phyloP scores from a whole-genome alignment of 2,797 vertebrate genomes.

The Atherinosoma microstoma region DNA sequence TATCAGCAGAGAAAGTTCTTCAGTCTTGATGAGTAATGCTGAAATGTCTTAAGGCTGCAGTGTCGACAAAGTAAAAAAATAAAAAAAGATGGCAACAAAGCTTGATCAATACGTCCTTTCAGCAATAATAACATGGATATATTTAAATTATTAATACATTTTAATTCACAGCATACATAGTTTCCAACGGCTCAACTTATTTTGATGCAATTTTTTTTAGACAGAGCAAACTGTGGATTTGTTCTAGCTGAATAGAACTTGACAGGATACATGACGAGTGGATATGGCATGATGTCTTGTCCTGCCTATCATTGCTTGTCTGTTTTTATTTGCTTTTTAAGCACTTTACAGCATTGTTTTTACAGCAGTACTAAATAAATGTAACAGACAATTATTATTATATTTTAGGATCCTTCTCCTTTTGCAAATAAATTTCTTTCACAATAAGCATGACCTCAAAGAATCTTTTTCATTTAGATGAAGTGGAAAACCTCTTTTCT shows the following conservation, averaged over 20 bases:
- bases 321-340: neutral
- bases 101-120: conserved; percentile 17
- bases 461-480: neutral
- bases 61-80: neutral
- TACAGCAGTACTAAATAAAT: neutral
- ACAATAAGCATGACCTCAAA: too few relatives aligned
- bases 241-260: neutral
- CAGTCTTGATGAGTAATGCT: conserved; percentile 70
- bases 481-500: neutral
- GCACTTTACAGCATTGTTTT: neutral
- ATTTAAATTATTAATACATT: too few relatives aligned
- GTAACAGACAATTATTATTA: neutral
- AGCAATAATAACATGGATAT: too few relatives aligned
- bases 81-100: conserved; percentile 20
- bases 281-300: neutral
- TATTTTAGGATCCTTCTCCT: neutral
- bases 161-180: too few relatives aligned
- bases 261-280: neutral
- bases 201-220: neutral
- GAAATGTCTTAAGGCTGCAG: conserved; percentile 46
- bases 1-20: conserved; percentile 71
- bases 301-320: neutral
- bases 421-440: too few relatives aligned
- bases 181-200: too few relatives aligned
- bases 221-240: neutral